Evolutionary conservation across 2,113 vertebrate genomes (phyloP).

Genomic region (Corvus moneduloides): DNA sequence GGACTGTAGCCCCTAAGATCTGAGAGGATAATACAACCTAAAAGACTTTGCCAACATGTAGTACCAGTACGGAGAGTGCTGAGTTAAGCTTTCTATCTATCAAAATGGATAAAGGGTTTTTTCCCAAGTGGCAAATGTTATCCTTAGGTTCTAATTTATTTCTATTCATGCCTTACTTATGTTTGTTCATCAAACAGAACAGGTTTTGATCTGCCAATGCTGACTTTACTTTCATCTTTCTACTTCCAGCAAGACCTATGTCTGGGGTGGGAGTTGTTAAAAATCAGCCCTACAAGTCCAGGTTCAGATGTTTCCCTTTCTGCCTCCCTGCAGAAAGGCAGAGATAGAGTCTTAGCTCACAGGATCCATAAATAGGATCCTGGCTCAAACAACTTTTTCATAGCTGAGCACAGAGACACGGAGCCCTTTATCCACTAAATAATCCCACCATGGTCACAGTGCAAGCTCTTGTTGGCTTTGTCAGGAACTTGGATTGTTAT

Average conservation of each 20-base stretch:
- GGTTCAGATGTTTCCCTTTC: not conserved
- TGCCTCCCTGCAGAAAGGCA: not conserved
- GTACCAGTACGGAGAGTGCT: not conserved
- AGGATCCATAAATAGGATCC: not conserved
- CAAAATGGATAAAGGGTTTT: not conserved
- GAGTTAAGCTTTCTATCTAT: not conserved
- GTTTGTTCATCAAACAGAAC: not conserved
- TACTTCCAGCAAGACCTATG: not conserved
- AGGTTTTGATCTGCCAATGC: not conserved
- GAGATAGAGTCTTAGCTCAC: not conserved
- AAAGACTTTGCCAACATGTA: not conserved
- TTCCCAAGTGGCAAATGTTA: not conserved
- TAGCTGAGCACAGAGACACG: not conserved
- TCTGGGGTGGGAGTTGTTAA: accelerated
- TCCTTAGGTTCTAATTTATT: not conserved
- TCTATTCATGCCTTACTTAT: not conserved
- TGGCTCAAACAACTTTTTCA: not conserved
- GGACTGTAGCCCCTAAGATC: not conserved
- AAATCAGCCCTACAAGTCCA: not conserved
- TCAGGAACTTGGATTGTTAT: not conserved
- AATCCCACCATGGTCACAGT: accelerated
- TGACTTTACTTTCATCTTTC: not conserved
- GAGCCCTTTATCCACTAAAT: not conserved
- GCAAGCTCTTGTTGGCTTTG: not conserved
- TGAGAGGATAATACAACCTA: not conserved